These are phyloP conservation scores for Naja naja DNA, from an alignment of 2,113 vertebrate genomes.

Conservation along the genomic window DNA sequence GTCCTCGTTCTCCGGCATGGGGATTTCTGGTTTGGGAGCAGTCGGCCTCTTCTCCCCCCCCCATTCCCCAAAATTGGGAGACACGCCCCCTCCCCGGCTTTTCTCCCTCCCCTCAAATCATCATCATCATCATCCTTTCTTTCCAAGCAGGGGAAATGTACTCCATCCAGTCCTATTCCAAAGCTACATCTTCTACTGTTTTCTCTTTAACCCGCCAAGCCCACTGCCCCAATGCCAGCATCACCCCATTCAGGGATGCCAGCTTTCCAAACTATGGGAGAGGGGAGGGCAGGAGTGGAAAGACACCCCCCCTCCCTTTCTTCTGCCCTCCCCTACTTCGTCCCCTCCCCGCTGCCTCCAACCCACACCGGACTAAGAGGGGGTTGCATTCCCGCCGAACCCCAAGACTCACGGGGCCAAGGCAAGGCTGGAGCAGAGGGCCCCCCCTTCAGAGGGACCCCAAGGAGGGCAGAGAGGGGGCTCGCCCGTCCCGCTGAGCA, in stretches of 20 bases:
- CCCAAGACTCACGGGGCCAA: not conserved
- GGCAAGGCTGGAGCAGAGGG: conserved; percentile 7
- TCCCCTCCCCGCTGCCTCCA: not conserved
- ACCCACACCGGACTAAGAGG: too few species aligned
- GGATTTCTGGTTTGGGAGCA: not conserved
- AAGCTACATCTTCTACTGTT: not conserved
- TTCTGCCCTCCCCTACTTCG: not conserved
- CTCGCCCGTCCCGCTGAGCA: conserved; percentile 79
- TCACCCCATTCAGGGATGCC: not conserved
- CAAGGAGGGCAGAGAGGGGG: conserved; percentile 52
- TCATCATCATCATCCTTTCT: not conserved
- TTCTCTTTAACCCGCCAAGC: not conserved
- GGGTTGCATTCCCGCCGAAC: conserved; percentile 8
- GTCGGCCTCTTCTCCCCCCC: not conserved
- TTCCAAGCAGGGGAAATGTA: conserved; percentile 9
- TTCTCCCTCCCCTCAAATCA: not conserved
- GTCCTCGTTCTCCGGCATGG: not conserved
- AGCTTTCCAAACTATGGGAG: not conserved
- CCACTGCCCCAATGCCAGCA: not conserved
- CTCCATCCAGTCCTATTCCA: not conserved
- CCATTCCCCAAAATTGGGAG: not conserved
- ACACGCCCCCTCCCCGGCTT: not conserved
- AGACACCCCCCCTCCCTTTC: too few species aligned
- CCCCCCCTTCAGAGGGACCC: conserved; percentile 51
- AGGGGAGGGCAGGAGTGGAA: not conserved